These are phyloP conservation scores for Orcinus orca DNA, from an alignment of 2,113 vertebrate species.

Conservation along the genomic window DNA sequence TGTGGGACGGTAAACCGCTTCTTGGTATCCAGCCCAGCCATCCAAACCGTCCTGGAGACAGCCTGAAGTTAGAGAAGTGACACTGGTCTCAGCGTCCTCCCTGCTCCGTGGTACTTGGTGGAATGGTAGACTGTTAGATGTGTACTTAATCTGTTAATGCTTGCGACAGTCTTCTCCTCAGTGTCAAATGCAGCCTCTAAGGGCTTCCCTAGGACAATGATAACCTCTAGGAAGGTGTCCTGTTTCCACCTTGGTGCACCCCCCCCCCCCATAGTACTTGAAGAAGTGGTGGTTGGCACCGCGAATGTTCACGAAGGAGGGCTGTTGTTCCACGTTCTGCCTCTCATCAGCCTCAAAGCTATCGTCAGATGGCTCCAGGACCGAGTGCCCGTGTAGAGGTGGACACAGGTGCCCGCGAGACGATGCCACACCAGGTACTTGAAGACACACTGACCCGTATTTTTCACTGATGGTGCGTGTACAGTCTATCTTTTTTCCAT, in stretches of 20 bases:
- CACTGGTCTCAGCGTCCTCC: accelerated
- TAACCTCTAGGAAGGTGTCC: not conserved
- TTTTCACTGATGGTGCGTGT: not conserved
- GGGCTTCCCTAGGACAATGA: not conserved
- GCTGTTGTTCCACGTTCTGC: not conserved
- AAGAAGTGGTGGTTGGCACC: not conserved
- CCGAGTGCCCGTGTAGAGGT: accelerated
- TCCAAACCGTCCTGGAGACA: not conserved
- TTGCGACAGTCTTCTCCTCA: not conserved
- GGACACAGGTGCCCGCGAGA: accelerated
- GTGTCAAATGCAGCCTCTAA: not conserved
- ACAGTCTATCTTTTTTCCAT: not conserved
- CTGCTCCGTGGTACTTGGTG: not conserved
- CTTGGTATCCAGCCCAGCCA: constrained; percentile 78
- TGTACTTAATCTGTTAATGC: not conserved
- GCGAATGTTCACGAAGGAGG: accelerated
- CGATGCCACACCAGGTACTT: not conserved
- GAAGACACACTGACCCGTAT: not conserved
- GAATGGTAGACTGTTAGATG: not conserved
- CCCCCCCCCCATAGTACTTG: not conserved
- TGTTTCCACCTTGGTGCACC: not conserved
- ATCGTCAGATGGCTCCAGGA: not conserved
- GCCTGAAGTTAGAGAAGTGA: not conserved
- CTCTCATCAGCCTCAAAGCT: not conserved
- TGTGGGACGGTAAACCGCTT: constrained; percentile 79